Percentiles rank a stretch among this genome's conserved stretches.
These are phyloP conservation scores for Tenthredo distinguenda DNA, from an alignment of 2,888 invertebrate species.

Conservation along the genomic window DNA sequence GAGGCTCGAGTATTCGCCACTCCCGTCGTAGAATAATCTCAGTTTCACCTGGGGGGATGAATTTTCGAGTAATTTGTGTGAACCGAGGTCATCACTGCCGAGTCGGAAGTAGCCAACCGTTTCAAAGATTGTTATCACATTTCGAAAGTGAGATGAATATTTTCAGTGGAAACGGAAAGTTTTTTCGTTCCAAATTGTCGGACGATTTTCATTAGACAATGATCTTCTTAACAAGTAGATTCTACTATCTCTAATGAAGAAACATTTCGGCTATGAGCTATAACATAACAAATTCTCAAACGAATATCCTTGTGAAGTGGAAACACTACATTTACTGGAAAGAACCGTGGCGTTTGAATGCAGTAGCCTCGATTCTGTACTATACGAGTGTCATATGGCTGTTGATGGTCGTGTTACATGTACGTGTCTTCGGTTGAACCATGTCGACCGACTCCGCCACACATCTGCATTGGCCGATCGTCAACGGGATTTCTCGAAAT, in stretches of 20 bases:
- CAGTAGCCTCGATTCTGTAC: constrained; percentile 35
- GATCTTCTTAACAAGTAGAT: not conserved
- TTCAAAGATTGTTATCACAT: not conserved
- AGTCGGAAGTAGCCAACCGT: not conserved
- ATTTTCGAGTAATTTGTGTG: not conserved
- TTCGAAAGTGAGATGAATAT: not conserved
- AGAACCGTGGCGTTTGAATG: not conserved
- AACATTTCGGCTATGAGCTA: not conserved
- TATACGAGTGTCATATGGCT: constrained; percentile 27
- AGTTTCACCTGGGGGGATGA: not conserved
- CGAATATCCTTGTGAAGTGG: not conserved
- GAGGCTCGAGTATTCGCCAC: not conserved
- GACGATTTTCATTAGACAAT: not conserved
- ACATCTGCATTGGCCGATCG: not conserved
- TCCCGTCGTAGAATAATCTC: not conserved
- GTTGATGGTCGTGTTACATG: not conserved
- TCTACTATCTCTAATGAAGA: not conserved
- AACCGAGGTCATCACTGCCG: not conserved
- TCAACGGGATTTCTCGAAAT: not conserved
- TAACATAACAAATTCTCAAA: not conserved
- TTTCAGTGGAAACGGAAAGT: not conserved
- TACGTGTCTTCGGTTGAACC: constrained; percentile 1
- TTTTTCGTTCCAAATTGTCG: not conserved
- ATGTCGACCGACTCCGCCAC: not conserved
- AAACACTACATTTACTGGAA: not conserved